Base-by-base conservation (phyloP, 2,797 vertebrate species). In the Macroramphosus scolopax region DNA sequence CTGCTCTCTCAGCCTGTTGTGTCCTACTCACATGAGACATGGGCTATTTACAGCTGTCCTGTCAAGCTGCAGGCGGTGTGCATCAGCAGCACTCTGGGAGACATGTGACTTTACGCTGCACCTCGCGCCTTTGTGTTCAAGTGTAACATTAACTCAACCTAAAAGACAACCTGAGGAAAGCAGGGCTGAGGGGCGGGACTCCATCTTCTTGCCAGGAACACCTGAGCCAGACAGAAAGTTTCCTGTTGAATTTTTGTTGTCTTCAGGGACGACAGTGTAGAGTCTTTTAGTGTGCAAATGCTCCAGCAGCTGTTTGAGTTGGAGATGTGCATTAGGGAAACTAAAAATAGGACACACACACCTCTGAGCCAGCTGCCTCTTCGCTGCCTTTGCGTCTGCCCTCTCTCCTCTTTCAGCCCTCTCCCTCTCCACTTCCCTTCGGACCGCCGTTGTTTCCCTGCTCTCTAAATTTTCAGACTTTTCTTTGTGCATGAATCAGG, bases 301-400 rank as follows among this genome's bases (percentile, higher is more conserved):
- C 62, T 79, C 57, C 70, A 46, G 86, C 84, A 89, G 88, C 84
- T 85, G 84, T 80, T 78, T 83, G 68, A 85, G 74, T 72, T 75
- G 67, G 73, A 78, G 70, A 84, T 74, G 57, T 61, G 66, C 55
- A 78, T 66, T 64, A 55, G 68, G 64, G 64, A 77, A 74, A 81
- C 86, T 87, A 89, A 88, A 90, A 88, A 88, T 90, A 90, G 86
- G 82, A 78, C 29, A 16, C 13, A 30, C 68, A 81, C 78, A 85
- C 84, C 78, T 85, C 75, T 51, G 66, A 86, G 82, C 85, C 86
- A 88, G 86, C 81, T 88, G 84, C 82, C 77, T 88, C 81, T 68
- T 80, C 50, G 12, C 63, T 75, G 71, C 82, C 66, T 77, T 48
- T 63, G 37, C 57, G 0, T 77, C 69, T 79, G 66, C 62, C 63